A percentile compares a stretch with the other conserved stretches of the same genome.
Conservation (phyloP, 1,140 invertebrate genomes). For the Dendrolimus punctatus region DNA sequence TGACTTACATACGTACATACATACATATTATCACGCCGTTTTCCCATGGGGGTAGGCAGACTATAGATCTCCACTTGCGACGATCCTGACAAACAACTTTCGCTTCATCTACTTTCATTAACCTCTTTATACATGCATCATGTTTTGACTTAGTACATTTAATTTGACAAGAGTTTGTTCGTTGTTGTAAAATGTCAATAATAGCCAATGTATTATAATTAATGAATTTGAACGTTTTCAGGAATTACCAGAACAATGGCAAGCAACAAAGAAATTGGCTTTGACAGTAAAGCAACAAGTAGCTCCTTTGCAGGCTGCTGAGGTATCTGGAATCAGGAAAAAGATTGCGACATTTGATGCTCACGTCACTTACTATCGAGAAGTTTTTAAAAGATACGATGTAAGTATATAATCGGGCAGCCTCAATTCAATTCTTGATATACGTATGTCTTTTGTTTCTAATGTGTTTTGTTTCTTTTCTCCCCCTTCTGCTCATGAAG, state of each 20-base stretch:
- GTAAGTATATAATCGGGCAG: slow-evolving; percentile 25
- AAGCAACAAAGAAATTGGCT: slow-evolving; percentile 94
- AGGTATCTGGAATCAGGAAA: slow-evolving; percentile 91
- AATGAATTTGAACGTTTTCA: slow-evolving; percentile 47
- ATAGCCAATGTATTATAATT: no score
- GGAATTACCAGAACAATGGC: slow-evolving; percentile 97
- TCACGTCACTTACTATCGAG: slow-evolving; percentile 87
- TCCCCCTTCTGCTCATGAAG: no score
- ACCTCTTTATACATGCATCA: no score
- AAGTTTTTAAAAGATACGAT: slow-evolving; percentile 85
- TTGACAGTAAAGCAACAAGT: slow-evolving; percentile 94
- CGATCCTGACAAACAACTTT: no score
- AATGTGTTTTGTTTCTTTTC: background rate
- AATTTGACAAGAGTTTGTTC: no score
- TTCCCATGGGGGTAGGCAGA: no score
- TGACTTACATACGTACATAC: no score
- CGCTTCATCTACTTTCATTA: no score
- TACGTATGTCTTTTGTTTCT: background rate
- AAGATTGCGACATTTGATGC: slow-evolving; percentile 90
- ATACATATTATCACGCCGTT: no score
- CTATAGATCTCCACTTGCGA: no score
- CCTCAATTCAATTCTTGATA: background rate
- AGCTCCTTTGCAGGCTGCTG: slow-evolving; percentile 94
- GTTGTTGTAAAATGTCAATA: no score
- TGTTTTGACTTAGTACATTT: slow-evolving; percentile 1